Evolutionary conservation across 1,140 invertebrate species (phyloP).

Genomic region (Drosophila tropicalis): DNA sequence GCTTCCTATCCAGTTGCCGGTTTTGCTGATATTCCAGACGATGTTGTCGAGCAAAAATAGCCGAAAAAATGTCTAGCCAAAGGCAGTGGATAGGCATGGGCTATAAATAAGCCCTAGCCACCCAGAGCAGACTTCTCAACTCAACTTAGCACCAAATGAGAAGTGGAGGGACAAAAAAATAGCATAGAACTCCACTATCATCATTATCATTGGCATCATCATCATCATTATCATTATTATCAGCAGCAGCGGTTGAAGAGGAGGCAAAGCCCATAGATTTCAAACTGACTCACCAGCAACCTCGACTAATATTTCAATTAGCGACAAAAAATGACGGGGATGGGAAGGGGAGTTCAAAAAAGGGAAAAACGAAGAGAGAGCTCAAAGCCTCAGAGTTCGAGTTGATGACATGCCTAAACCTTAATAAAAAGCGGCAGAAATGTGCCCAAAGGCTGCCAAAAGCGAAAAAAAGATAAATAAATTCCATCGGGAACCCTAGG

Average conservation of each 20-base stretch:
- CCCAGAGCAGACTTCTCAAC: conserved; percentile 55
- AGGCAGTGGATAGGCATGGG: conserved; percentile 76
- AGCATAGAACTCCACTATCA: conserved; percentile 22
- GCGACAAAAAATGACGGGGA: conserved; percentile 4
- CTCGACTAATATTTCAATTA: conserved; percentile 79
- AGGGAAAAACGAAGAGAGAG: conserved; percentile 6
- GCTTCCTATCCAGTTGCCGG: conserved; percentile 54
- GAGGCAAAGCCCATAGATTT: conserved; percentile 20
- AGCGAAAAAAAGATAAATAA: conserved; percentile 57
- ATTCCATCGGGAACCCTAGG: conserved; percentile 77
- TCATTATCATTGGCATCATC: conserved; percentile 17
- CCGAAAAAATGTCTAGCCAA: conserved; percentile 66
- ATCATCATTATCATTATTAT: not conserved
- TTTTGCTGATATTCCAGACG: conserved; percentile 43
- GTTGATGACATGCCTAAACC: conserved; percentile 70
- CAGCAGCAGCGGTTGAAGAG: conserved; percentile 25
- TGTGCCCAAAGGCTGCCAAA: conserved; percentile 47
- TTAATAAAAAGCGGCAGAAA: conserved; percentile 80
- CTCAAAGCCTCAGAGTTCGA: conserved; percentile 47
- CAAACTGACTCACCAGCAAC: conserved; percentile 51
- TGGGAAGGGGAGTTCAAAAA: not conserved
- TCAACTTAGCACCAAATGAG: conserved; percentile 17
- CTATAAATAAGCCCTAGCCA: conserved; percentile 67
- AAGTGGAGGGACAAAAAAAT: conserved; percentile 32
- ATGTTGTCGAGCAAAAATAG: conserved; percentile 69